Conservation (phyloP, 2,113 vertebrate species). For the Campylomormyrus numenius region DNA sequence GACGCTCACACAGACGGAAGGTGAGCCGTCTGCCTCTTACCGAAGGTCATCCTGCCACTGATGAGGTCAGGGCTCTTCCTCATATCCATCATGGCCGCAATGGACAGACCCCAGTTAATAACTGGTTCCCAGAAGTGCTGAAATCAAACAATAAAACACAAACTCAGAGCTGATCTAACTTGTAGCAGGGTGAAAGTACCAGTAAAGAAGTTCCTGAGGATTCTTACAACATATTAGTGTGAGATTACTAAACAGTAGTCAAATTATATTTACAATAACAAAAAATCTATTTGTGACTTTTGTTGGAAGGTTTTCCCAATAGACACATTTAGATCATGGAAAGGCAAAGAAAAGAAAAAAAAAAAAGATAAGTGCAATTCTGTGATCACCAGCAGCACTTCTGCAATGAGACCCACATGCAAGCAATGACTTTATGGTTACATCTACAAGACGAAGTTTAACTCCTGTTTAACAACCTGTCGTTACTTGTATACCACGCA, state of each 20-base stretch:
- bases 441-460: background rate
- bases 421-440: background rate
- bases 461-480: too few species aligned
- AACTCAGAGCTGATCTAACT: background rate
- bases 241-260: background rate
- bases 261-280: background rate
- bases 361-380: background rate
- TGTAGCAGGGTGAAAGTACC: background rate
- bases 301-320: background rate
- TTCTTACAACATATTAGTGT: background rate
- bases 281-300: background rate
- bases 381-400: too few species aligned
- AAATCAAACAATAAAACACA: background rate
- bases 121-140: constrained; percentile 98
- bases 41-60: constrained; percentile 96
- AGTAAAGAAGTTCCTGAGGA: background rate
- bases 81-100: constrained; percentile 91
- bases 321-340: constrained; percentile 35
- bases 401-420: background rate
- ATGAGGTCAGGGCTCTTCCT: constrained; percentile 95
- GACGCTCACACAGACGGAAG: background rate
- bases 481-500: too few species aligned
- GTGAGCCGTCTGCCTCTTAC: constrained; percentile 48
- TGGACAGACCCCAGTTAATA: constrained; percentile 93
- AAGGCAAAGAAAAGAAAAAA: background rate